Evolutionary conservation across 2,888 invertebrate genomes (phyloP).

Genomic region (Oxycera nigricornis): DNA sequence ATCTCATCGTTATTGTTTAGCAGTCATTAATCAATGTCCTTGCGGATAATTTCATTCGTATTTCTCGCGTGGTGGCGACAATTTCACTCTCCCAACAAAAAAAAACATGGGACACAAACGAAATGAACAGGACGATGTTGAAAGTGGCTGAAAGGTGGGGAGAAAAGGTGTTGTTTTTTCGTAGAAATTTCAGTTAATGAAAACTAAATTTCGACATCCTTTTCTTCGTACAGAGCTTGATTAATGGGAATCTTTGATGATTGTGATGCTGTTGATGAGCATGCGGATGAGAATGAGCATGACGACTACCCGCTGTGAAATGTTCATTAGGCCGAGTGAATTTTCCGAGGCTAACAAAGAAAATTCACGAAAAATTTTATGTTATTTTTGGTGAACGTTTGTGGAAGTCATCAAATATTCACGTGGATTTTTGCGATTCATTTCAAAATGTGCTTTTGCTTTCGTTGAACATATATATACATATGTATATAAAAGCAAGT

Average conservation of each 20-base stretch:
- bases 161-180: neutral
- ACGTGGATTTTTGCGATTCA: too few relatives aligned
- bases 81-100: neutral
- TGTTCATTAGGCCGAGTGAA: neutral
- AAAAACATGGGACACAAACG: neutral
- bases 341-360: neutral
- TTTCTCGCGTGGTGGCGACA: neutral
- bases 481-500: too few relatives aligned
- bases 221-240: neutral
- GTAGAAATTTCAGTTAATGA: neutral
- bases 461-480: too few relatives aligned
- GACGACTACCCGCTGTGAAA: neutral
- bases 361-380: neutral
- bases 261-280: too few relatives aligned
- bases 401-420: too few relatives aligned
- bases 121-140: neutral
- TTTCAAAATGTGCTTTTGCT: too few relatives aligned
- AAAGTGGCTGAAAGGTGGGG: neutral
- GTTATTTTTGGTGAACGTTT: too few relatives aligned
- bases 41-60: conserved; percentile 23
- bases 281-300: neutral
- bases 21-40: conserved; percentile 37
- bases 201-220: neutral
- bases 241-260: neutral
- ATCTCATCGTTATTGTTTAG: conserved; percentile 19